These are phyloP conservation scores for Seriola rivoliana DNA, from an alignment of 2,113 vertebrate genomes.

Conservation along the genomic window DNA sequence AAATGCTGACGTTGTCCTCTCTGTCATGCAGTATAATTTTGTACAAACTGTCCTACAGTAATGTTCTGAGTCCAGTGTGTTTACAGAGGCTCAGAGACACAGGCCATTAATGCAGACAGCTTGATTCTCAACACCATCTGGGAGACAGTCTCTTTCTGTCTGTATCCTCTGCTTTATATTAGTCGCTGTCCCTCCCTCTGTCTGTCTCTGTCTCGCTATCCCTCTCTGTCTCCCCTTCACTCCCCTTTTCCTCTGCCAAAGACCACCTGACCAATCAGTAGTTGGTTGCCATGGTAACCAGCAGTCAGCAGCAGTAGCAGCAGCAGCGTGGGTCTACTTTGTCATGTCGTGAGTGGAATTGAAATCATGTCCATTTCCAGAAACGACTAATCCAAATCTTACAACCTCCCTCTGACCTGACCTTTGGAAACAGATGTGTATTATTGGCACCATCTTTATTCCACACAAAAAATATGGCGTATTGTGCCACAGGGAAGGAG, in stretches of 20 bases:
- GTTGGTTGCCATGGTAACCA: constrained; percentile 77
- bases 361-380: constrained; percentile 59
- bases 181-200: constrained; percentile 21
- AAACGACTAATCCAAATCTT: constrained; percentile 15
- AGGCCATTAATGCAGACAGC: background rate
- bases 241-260: constrained; percentile 32
- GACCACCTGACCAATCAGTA: constrained; percentile 74
- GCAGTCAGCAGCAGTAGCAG: constrained; percentile 58
- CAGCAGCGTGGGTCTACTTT: constrained; percentile 63
- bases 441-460: background rate
- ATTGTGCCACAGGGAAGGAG: too few species aligned
- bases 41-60: background rate
- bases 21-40: constrained; percentile 22
- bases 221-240: constrained; percentile 8
- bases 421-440: constrained; percentile 6
- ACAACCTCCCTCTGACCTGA: background rate
- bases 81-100: background rate
- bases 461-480: background rate
- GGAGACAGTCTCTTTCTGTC: background rate
- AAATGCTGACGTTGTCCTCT: background rate
- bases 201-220: background rate
- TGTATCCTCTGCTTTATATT: constrained; percentile 29
- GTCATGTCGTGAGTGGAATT: constrained; percentile 68
- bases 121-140: constrained; percentile 10
- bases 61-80: background rate